Percentiles rank a stretch among this genome's conserved stretches.
Evolutionary conservation across 2,888 invertebrate species (phyloP).

Genomic region (Spicauda simplicius): DNA sequence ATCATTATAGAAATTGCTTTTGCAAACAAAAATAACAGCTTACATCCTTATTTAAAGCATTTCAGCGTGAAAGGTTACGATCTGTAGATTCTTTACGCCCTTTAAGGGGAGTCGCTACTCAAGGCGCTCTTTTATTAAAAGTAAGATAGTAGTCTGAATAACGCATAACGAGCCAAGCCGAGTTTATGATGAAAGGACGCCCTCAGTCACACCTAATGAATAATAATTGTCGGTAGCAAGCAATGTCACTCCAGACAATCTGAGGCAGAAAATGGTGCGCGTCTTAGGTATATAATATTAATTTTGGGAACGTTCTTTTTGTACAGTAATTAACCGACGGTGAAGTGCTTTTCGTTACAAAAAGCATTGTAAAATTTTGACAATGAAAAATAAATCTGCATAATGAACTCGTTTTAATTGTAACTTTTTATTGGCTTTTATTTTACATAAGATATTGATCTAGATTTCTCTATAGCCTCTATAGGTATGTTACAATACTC

Average conservation of each 20-base stretch:
- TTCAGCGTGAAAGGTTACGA: conserved; percentile 15
- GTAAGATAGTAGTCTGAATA: conserved; percentile 66
- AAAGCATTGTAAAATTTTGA: no score
- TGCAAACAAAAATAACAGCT: conserved; percentile 1
- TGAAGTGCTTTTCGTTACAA: no score
- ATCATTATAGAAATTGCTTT: no score
- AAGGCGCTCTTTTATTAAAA: conserved; percentile 66
- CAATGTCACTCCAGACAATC: conserved; percentile 59
- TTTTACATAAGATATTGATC: no score
- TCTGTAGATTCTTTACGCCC: conserved; percentile 27
- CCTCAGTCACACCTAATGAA: conserved; percentile 66
- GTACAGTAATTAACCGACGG: neutral
- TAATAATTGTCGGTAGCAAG: conserved; percentile 64
- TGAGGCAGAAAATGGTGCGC: conserved; percentile 37
- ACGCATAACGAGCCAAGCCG: conserved; percentile 66
- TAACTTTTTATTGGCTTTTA: no score
- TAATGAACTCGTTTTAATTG: no score
- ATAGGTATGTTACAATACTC: no score
- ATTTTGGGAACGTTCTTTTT: conserved; percentile 4
- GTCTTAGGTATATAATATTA: conserved; percentile 11
- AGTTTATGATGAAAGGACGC: conserved; percentile 68
- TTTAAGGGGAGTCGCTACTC: conserved; percentile 28
- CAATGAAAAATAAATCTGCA: no score
- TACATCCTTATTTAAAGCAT: conserved; percentile 24
- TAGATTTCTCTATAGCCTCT: no score